A percentile compares a stretch with the other conserved stretches of the same genome.
These are phyloP conservation scores for Lepus townsendii DNA, from an alignment of 2,797 vertebrate genomes.

Conservation along the genomic window DNA sequence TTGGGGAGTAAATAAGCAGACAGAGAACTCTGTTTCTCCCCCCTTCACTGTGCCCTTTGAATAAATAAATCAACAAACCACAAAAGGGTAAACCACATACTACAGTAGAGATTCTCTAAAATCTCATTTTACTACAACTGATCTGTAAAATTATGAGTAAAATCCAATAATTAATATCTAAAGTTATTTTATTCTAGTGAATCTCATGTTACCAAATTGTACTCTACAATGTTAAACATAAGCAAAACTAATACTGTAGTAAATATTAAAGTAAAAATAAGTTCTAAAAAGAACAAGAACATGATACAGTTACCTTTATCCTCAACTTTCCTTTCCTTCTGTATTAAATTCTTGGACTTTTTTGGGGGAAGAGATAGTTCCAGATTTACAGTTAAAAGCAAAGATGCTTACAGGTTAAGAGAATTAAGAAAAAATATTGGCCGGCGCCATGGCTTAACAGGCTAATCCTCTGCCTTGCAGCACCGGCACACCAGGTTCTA, in stretches of 20 bases:
- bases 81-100: not conserved
- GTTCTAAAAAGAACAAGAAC: not conserved
- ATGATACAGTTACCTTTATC: not conserved
- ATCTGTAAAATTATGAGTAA: slow-evolving; percentile 44
- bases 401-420: slow-evolving; percentile 21
- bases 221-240: slow-evolving; percentile 15
- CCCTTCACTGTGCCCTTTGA: too few relatives aligned
- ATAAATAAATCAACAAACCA: too few relatives aligned
- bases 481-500: too few relatives aligned
- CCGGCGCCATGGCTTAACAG: too few relatives aligned
- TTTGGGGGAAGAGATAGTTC: not conserved
- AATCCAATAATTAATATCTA: slow-evolving; percentile 44
- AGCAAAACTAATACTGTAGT: not conserved
- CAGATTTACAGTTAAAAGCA: slow-evolving; percentile 37
- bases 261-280: slow-evolving; percentile 48
- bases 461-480: too few relatives aligned
- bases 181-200: slow-evolving; percentile 22
- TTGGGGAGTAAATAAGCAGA: too few relatives aligned
- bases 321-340: slow-evolving; percentile 50
- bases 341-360: slow-evolving; percentile 26
- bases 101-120: slow-evolving; percentile 26
- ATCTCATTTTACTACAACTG: slow-evolving; percentile 19
- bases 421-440: not conserved
- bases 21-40: too few relatives aligned
- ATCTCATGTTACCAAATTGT: slow-evolving; percentile 21